Base-by-base conservation (phyloP, 2,888 invertebrate species). In the Heteromyza rotundicornis region DNA sequence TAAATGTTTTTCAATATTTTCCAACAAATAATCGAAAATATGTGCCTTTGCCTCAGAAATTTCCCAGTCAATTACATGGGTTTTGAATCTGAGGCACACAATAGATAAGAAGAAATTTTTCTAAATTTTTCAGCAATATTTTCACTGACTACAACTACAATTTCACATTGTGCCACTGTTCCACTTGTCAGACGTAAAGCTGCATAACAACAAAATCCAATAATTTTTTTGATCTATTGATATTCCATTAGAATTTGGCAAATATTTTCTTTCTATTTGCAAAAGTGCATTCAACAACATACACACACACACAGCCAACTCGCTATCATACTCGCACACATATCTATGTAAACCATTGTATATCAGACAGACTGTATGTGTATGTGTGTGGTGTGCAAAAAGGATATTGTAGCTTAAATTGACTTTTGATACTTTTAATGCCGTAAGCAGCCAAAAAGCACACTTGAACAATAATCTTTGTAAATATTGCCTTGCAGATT, bases 201-300 rank as follows among this genome's bases (percentile, higher is more conserved):
- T 27, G 27, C 5, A 27, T 27, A 40, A 40, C 40, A 40, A 40
- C 5, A n/a, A 10, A 10, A 40, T 40, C 40, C 16, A 10, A 40
- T 27, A n/a, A n/a, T n/a, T 40, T n/a, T n/a, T 40, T 40, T 10
- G 40, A 40, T 57, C 27, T 53, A 52, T 57, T 53, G 22, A 44
- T 61, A 35, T 61, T 47, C 35, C 53, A 61, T 53, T 53, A 51
- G 27, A 53, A 57, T 27, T 40, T 50, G 22, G 32, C 40, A 57
- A 52, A 57, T 61, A 56, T 61, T 61, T 55, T 55, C 35, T 32
- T 55, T 60, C 55, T 54, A 49, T 54, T 35, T 55, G 52, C 19
- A 19, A 24, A 56, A 51, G 50, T 57, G 47, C 40, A 54, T 19
- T 35, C 36, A 20, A 35, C 16, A n/a, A n/a, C 40, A 7, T n/a